Evolutionary conservation across 2,113 vertebrate species (phyloP).

Genomic region (Marmota flaviventris): DNA sequence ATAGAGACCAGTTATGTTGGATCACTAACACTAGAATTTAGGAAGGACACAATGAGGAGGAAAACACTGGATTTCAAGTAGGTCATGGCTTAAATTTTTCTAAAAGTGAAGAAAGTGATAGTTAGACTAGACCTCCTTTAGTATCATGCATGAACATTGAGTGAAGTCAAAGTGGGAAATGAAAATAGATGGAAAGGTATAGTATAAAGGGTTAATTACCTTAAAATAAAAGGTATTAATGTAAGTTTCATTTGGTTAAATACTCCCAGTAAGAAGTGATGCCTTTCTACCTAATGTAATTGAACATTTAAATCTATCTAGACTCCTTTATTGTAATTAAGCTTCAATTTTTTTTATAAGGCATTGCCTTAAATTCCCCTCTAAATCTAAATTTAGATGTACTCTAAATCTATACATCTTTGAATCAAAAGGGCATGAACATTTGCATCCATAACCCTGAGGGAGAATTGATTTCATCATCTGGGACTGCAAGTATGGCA

Average conservation of each 20-base stretch:
- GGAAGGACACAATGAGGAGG: not conserved
- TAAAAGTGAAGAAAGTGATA: not conserved
- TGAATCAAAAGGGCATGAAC: constrained; percentile 19
- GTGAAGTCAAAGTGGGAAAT: not conserved
- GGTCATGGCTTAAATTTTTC: not conserved
- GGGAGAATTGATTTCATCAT: not conserved
- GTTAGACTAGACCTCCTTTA: not conserved
- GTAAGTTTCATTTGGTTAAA: not conserved
- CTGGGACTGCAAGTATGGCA: not conserved
- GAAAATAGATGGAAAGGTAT: not conserved
- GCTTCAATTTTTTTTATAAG: constrained; percentile 13
- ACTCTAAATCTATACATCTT: not conserved
- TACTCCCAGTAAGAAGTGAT: not conserved
- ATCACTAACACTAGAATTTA: not conserved
- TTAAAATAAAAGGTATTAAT: not conserved
- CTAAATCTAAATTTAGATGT: not conserved
- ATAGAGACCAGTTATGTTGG: not conserved
- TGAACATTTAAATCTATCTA: not conserved
- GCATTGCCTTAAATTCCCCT: not conserved
- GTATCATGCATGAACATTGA: not conserved
- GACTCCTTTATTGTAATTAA: not conserved
- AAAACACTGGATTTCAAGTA: not conserved
- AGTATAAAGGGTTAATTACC: not conserved
- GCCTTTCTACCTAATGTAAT: not conserved
- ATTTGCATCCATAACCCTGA: not conserved